Percentiles rank a stretch among this genome's conserved stretches.
These are phyloP conservation scores for Gryon sp. DNA, from an alignment of 1,140 invertebrate genomes.

Conservation along the genomic window DNA sequence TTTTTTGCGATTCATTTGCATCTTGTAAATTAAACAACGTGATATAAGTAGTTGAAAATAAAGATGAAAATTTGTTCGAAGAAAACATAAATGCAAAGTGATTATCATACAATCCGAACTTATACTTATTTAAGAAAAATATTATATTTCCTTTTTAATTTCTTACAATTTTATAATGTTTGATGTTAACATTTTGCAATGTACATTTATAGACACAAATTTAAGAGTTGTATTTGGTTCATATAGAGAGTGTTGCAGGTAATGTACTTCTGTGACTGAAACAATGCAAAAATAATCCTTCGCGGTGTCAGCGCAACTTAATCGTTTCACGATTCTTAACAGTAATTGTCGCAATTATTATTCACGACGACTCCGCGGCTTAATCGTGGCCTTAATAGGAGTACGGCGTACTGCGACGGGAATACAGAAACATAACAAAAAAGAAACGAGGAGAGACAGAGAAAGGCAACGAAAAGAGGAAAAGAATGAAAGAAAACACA, in stretches of 20 bases:
- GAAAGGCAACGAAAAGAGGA: not conserved
- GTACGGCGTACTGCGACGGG: constrained; percentile 31
- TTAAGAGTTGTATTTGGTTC: no score
- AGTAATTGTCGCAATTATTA: constrained; percentile 63
- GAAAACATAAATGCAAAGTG: no score
- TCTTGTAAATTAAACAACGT: no score
- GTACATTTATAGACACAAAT: no score
- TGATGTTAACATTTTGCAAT: no score
- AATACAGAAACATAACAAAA: constrained; percentile 57
- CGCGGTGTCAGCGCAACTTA: constrained; percentile 52
- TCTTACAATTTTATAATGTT: no score
- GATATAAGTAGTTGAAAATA: no score
- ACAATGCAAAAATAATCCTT: constrained; percentile 58
- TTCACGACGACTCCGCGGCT: constrained; percentile 43
- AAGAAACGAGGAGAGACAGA: constrained; percentile 2
- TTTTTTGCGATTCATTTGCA: no score
- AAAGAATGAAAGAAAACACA: constrained; percentile 6
- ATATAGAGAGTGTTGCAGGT: not conserved
- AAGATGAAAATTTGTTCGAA: no score
- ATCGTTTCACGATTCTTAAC: constrained; percentile 62
- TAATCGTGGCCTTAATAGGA: constrained; percentile 57
- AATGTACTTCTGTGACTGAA: constrained; percentile 31
- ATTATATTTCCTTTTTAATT: no score
- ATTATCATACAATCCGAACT: no score
- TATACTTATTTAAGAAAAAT: no score